Evolutionary conservation across 2,888 invertebrate species (phyloP).

Genomic region (Epinotia demarniana): DNA sequence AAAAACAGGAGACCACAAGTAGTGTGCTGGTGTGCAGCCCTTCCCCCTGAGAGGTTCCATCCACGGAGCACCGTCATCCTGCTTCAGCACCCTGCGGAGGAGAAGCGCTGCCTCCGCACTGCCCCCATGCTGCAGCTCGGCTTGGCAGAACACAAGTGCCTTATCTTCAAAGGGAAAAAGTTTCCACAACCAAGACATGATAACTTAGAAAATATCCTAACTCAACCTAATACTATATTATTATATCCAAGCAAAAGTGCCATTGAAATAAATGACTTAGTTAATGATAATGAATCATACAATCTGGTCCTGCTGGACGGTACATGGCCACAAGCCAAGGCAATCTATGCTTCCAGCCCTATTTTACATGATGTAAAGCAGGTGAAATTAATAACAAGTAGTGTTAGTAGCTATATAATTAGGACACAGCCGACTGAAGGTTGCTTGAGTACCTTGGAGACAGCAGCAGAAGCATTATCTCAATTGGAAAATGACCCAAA

Average conservation of each 20-base stretch:
- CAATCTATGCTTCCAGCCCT: constrained; percentile 93
- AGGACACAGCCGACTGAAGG: constrained; percentile 97
- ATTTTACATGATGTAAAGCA: constrained; percentile 90
- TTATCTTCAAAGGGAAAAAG: constrained; percentile 92
- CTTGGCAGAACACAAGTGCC: constrained; percentile 89
- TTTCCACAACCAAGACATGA: constrained; percentile 89
- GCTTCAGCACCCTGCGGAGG: constrained; percentile 97
- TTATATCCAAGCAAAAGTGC: constrained; percentile 92
- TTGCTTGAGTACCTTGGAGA: constrained; percentile 95
- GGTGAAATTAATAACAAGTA: constrained; percentile 90
- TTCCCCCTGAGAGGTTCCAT: constrained; percentile 88
- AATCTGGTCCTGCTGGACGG: constrained; percentile 95
- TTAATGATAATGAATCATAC: constrained; percentile 82
- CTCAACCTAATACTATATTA: constrained; percentile 88
- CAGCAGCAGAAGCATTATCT: constrained; percentile 91
- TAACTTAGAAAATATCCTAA: constrained; percentile 87
- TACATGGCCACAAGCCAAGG: constrained; percentile 98
- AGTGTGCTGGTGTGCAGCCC: constrained; percentile 96
- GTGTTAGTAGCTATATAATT: constrained; percentile 94
- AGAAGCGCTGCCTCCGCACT: constrained; percentile 94
- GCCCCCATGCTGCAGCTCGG: constrained; percentile 95
- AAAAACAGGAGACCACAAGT: constrained; percentile 90
- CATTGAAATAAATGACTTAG: constrained; percentile 85
- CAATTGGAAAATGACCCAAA: constrained; percentile 89
- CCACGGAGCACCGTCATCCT: constrained; percentile 91